Percentiles rank a stretch among this genome's conserved stretches.
These are phyloP conservation scores for Tympanoctomys barrerae DNA, from an alignment of 2,797 vertebrate genomes.

Conservation along the genomic window DNA sequence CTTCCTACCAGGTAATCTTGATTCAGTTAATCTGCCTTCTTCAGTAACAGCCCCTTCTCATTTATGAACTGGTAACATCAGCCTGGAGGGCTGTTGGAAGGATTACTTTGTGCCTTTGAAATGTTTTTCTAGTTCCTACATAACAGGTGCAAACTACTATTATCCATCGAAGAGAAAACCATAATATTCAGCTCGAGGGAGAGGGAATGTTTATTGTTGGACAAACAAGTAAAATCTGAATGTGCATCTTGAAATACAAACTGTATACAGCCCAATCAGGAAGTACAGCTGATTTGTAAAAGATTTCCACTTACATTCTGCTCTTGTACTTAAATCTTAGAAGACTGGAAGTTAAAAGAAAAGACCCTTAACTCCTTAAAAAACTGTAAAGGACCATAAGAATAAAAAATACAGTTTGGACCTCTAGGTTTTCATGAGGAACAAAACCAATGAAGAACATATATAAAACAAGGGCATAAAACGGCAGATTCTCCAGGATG, in stretches of 20 bases:
- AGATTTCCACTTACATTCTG: neutral
- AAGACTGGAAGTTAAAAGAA: slow-evolving; percentile 35
- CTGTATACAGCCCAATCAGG: neutral
- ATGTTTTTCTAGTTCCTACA: slow-evolving; percentile 57
- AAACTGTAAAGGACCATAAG: neutral
- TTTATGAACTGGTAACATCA: slow-evolving; percentile 41
- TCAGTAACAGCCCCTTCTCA: neutral
- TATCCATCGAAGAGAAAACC: slow-evolving; percentile 40
- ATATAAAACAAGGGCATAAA: slow-evolving; percentile 9
- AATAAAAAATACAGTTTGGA: slow-evolving; percentile 14
- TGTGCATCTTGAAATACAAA: neutral
- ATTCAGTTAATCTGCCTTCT: slow-evolving; percentile 53
- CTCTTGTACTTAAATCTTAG: slow-evolving; percentile 19
- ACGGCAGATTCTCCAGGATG: neutral
- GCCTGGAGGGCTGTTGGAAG: slow-evolving; percentile 57
- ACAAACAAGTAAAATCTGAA: slow-evolving; percentile 31
- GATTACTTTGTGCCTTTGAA: slow-evolving; percentile 65
- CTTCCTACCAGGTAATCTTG: slow-evolving; percentile 29
- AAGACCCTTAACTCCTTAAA: slow-evolving; percentile 42
- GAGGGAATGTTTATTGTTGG: slow-evolving; percentile 1
- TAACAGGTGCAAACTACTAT: slow-evolving; percentile 66
- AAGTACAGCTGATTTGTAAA: slow-evolving; percentile 29
- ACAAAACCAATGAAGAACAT: slow-evolving; percentile 36
- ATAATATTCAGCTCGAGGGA: neutral
- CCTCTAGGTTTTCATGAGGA: neutral